Evolutionary conservation across 2,888 invertebrate species (phyloP).

Genomic region (Agriotes lineatus): DNA sequence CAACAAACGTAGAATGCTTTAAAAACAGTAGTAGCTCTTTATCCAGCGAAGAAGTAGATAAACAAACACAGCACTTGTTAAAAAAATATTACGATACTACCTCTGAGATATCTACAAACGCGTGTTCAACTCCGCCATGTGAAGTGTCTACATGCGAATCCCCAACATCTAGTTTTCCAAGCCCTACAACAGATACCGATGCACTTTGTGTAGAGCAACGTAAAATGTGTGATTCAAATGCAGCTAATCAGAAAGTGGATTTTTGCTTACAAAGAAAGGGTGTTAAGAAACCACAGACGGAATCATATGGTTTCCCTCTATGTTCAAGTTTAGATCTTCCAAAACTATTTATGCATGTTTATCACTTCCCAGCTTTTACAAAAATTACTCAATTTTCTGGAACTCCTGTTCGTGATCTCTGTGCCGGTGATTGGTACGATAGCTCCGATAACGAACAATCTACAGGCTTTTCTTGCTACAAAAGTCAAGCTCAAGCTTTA

Average conservation of each 20-base stretch:
- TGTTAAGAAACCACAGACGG: neutral
- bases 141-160: constrained; percentile 23
- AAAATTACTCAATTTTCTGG: constrained; percentile 10
- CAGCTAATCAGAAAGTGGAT: neutral
- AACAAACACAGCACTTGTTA: no score
- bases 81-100: constrained; percentile 28
- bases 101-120: constrained; percentile 29
- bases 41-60: neutral
- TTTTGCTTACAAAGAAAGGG: neutral
- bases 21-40: no score
- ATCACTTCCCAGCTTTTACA: constrained; percentile 31
- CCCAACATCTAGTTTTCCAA: neutral
- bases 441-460: neutral
- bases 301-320: constrained; percentile 10
- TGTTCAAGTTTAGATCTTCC: constrained; percentile 29
- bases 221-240: neutral
- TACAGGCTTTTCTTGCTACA: neutral
- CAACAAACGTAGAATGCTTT: no score
- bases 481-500: neutral
- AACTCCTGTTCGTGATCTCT: neutral
- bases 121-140: constrained; percentile 35
- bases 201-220: neutral
- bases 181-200: neutral
- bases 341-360: constrained; percentile 1
- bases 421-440: neutral